Percentiles rank a stretch among this genome's conserved stretches.
phyloP scores from a whole-genome alignment of 2,888 invertebrate species.

The Conus canariensis region DNA sequence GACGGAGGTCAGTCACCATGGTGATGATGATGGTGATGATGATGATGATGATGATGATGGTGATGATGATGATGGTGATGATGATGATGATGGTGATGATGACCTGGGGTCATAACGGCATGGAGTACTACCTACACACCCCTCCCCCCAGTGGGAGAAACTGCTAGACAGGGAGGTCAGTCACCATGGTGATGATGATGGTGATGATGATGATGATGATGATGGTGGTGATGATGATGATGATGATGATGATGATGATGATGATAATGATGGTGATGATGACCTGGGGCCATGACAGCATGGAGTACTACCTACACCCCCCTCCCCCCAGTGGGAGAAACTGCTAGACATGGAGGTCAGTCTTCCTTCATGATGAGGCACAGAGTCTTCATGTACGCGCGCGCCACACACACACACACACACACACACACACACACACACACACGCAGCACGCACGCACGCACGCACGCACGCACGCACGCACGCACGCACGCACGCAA shows the following conservation, averaged over 20 bases:
- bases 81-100: not conserved
- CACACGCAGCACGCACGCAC: no score
- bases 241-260: not conserved
- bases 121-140: not conserved
- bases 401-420: no score
- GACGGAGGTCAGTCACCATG: constrained; percentile 83
- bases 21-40: not conserved
- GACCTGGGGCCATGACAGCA: not conserved
- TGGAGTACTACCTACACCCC: not conserved
- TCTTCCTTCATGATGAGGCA: no score
- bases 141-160: constrained; percentile 90
- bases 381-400: no score
- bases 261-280: no score
- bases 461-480: no score
- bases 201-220: not conserved
- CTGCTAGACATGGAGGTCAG: constrained; percentile 86
- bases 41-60: not conserved
- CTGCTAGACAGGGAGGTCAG: constrained; percentile 86
- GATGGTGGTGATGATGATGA: not conserved
- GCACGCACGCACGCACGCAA: no score
- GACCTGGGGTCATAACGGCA: not conserved
- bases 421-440: no score
- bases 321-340: constrained; percentile 90
- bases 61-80: not conserved
- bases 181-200: not conserved